Evolutionary conservation across 1,140 invertebrate genomes (phyloP).

Genomic region (Charaxes varanes): DNA sequence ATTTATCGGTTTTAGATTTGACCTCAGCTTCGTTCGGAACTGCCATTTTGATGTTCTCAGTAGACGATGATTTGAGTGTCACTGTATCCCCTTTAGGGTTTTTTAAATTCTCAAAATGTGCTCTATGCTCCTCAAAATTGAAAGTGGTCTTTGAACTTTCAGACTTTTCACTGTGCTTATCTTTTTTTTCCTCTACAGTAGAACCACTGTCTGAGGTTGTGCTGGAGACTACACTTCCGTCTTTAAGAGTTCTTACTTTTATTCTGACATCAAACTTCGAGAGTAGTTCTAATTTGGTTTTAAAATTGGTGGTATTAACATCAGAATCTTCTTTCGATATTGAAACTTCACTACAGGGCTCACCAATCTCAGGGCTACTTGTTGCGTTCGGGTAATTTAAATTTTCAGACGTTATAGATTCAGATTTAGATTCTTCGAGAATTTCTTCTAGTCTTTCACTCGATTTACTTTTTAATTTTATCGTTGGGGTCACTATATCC

Average conservation of each 20-base stretch:
- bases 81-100: constrained; percentile 36
- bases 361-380: constrained; percentile 21
- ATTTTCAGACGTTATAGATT: constrained; percentile 26
- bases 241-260: constrained; percentile 61
- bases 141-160: constrained; percentile 26
- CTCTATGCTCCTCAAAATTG: constrained; percentile 38
- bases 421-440: constrained; percentile 32
- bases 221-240: constrained; percentile 40
- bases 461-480: constrained; percentile 20
- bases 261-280: constrained; percentile 72
- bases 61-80: constrained; percentile 40
- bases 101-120: constrained; percentile 42
- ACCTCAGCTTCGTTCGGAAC: constrained; percentile 56
- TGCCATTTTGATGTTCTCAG: constrained; percentile 62
- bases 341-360: constrained; percentile 31
- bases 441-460: constrained; percentile 35
- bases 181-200: constrained; percentile 34
- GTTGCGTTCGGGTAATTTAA: constrained; percentile 18
- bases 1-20: constrained; percentile 59
- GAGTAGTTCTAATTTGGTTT: constrained; percentile 64
- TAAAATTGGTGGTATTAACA: constrained; percentile 41
- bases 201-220: constrained; percentile 57
- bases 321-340: constrained; percentile 27
- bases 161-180: constrained; percentile 18
- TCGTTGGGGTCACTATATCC: constrained; percentile 14